Percentiles rank a stretch among this genome's conserved stretches.
Evolutionary conservation across 2,888 invertebrate species (phyloP).

Genomic region (Drosophila flavopinicola): DNA sequence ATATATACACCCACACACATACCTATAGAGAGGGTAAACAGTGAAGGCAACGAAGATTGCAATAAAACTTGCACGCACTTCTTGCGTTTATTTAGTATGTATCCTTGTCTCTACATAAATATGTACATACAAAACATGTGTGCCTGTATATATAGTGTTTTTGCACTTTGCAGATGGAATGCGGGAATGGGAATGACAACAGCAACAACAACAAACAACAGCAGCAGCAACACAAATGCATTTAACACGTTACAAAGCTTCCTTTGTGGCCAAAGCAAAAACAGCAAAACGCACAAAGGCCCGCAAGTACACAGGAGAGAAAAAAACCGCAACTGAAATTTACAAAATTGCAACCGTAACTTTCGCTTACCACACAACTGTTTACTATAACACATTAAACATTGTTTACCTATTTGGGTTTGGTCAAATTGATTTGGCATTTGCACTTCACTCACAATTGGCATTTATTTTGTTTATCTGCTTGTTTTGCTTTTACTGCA

Average conservation of each 20-base stretch:
- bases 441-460: constrained; percentile 50
- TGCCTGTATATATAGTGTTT: constrained; percentile 6
- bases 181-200: constrained; percentile 25
- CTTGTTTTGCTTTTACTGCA: constrained; percentile 16
- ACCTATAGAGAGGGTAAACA: constrained; percentile 15
- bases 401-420: constrained; percentile 13
- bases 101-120: not conserved
- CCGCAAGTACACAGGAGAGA: constrained; percentile 7
- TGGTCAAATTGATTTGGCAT: constrained; percentile 35
- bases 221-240: constrained; percentile 7
- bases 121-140: not conserved
- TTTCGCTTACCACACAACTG: constrained; percentile 37
- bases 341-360: constrained; percentile 28
- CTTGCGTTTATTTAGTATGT: constrained; percentile 16
- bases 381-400: constrained; percentile 1
- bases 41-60: constrained; percentile 40
- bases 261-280: constrained; percentile 46
- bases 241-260: constrained; percentile 37
- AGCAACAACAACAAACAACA: not conserved
- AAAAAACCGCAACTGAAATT: constrained; percentile 13
- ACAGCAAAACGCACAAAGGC: constrained; percentile 22
- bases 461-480: constrained; percentile 32
- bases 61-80: constrained; percentile 36
- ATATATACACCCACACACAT: not conserved
- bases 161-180: constrained; percentile 42